Base-by-base conservation (phyloP, 2,113 vertebrate species). In the Galeopterus variegatus region DNA sequence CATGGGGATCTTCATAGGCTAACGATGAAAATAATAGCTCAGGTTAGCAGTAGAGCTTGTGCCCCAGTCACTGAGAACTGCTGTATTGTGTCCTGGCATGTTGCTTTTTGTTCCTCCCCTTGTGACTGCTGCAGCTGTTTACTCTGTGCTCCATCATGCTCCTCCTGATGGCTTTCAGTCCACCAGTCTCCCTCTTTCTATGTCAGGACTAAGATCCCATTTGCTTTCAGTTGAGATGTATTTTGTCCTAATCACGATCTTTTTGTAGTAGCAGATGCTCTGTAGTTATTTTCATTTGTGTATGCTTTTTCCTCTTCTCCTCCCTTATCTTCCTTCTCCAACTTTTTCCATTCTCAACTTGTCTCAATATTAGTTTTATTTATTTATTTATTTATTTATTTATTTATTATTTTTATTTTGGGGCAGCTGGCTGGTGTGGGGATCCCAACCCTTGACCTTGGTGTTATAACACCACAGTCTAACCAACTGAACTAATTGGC, bases 321-420 rank as follows among this genome's bases (percentile, higher is more conserved):
- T 90, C 70, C 33, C 17, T 62, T 26, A 54, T 91, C 23, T 93
- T 85, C 50, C 36, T 77, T 96, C 28, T 87, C 33, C 48, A 80
- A 36, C 58, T 52, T 79, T 72, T 72, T 65, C 41, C 6, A 17
- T 45, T 73, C 72, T 90, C 60, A 88, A 0, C n/a, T 80, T 80
- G 12, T 76, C 18, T 79, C 58, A 94, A 8, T 70, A 48, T 90
- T 19, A 62, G 76, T 73, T 84, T 76, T 77, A 73, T 41, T 3
- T 41, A 41, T 41, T 41, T 41, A 41, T 41, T 3, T 41, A 41
- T 41, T 41, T 41, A 41, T 41, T 41, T 41, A 41, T 41, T 41
- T 41, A 41, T 41, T 41, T 41, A 41, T 41, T 41, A 41, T 41
- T 41, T 41, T 41, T 41, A 41, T 41, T 41, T 41, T 41, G 41